A percentile compares a stretch with the other conserved stretches of the same genome.
These are phyloP conservation scores for Hyperopisus bebe DNA, from an alignment of 2,113 vertebrate species.

Conservation along the genomic window DNA sequence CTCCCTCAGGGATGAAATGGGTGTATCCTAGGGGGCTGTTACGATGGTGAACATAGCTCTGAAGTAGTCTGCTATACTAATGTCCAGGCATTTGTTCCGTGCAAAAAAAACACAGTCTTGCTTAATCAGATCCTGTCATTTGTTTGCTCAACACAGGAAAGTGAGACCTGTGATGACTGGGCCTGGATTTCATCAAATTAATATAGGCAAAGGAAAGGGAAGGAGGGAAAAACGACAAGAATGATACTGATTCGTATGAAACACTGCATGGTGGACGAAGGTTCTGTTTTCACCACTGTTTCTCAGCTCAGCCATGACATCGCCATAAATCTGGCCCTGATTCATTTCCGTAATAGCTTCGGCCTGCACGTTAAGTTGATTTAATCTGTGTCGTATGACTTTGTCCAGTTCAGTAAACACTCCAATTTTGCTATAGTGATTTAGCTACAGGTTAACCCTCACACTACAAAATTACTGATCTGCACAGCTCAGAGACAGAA, in stretches of 20 bases:
- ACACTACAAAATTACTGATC: not conserved
- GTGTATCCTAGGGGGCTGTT: not conserved
- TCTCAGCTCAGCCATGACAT: not conserved
- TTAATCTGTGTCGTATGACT: not conserved
- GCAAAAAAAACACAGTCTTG: not conserved
- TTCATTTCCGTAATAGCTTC: not conserved
- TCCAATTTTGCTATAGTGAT: not conserved
- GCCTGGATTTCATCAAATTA: constrained; percentile 16
- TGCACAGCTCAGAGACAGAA: not conserved
- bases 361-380: not conserved
- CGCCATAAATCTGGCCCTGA: not conserved
- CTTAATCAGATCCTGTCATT: not conserved
- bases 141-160: not conserved
- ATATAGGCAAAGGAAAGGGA: not conserved
- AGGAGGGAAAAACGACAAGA: not conserved
- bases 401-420: constrained; percentile 3
- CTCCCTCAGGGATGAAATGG: not conserved
- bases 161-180: not conserved
- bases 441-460: not conserved
- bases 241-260: not conserved
- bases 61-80: not conserved
- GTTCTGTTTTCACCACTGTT: not conserved
- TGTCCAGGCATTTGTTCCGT: constrained; percentile 1
- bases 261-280: not conserved
- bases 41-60: not conserved